A percentile compares a stretch with the other conserved stretches of the same genome.
Evolutionary conservation across 2,797 vertebrate species (phyloP).

Genomic region (Gambelia wislizenii): DNA sequence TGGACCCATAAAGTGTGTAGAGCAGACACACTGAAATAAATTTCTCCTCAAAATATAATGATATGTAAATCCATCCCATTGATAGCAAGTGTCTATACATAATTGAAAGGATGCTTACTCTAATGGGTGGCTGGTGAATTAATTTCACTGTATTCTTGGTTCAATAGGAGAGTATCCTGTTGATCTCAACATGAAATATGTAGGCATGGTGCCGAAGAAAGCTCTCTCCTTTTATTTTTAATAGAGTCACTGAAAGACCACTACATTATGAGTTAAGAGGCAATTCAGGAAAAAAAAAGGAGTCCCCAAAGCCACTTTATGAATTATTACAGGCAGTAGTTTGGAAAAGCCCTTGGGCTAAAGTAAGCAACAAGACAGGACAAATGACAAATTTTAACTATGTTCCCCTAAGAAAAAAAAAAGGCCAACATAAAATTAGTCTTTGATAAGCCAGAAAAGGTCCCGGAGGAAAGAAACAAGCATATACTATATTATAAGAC

Average conservation of each 20-base stretch:
- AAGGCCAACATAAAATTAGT: constrained; percentile 2
- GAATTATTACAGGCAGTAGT: background rate
- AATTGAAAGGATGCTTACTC: background rate
- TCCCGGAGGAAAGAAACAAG: background rate
- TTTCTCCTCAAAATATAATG: background rate
- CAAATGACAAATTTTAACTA: constrained; percentile 1
- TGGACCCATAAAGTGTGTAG: background rate
- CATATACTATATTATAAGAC: background rate
- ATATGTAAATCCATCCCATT: background rate
- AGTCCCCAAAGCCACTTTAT: background rate
- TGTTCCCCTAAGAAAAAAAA: background rate
- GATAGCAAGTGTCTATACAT: background rate
- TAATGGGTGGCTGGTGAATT: background rate
- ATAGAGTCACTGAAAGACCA: background rate
- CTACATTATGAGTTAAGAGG: background rate
- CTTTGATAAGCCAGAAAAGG: background rate
- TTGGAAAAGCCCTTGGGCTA: background rate
- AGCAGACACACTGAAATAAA: background rate
- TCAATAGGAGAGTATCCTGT: background rate
- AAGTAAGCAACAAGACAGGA: background rate
- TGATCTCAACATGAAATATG: background rate
- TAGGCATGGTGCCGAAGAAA: background rate
- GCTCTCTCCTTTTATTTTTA: background rate
- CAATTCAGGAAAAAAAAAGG: background rate
- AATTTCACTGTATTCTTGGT: background rate